Conservation (phyloP, 2,888 invertebrate species). For the Ornithoptera priamus region DNA sequence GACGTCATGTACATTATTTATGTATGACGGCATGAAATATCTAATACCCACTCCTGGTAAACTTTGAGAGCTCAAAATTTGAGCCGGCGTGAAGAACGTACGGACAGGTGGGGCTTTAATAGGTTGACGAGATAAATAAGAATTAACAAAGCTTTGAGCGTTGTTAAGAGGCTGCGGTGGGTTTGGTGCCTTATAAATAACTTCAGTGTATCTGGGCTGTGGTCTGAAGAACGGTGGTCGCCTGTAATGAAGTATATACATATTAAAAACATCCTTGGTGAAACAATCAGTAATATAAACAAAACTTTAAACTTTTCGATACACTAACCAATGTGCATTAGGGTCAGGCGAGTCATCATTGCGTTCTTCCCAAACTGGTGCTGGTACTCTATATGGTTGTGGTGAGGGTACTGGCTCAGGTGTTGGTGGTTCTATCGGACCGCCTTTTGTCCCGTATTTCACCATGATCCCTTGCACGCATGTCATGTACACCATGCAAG, state of each 20-base stretch:
- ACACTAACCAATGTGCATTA: conserved; percentile 78
- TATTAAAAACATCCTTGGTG: background rate
- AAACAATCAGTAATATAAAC: background rate
- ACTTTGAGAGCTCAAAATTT: conserved; percentile 62
- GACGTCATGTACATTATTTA: conserved; percentile 43
- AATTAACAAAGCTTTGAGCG: conserved; percentile 68
- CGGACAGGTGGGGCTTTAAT: conserved; percentile 43
- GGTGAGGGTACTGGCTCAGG: conserved; percentile 71
- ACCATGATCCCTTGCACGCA: conserved; percentile 80
- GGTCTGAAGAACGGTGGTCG: conserved; percentile 66
- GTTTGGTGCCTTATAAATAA: conserved; percentile 49
- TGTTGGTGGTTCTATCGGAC: conserved; percentile 81
- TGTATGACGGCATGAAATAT: conserved; percentile 63
- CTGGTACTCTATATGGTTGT: conserved; percentile 78
- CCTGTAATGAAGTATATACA: conserved; percentile 45
- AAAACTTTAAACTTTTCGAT: background rate
- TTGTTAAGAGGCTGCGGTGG: conserved; percentile 52
- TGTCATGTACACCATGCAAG: conserved; percentile 69
- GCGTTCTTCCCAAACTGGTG: conserved; percentile 82
- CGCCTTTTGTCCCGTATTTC: conserved; percentile 81
- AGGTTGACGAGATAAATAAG: conserved; percentile 57
- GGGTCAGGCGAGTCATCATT: conserved; percentile 81
- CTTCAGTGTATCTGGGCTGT: conserved; percentile 66
- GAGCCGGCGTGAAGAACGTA: conserved; percentile 56
- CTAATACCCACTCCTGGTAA: conserved; percentile 67